Conservation (phyloP, 2,113 vertebrate genomes). For the Callospermophilus lateralis region DNA sequence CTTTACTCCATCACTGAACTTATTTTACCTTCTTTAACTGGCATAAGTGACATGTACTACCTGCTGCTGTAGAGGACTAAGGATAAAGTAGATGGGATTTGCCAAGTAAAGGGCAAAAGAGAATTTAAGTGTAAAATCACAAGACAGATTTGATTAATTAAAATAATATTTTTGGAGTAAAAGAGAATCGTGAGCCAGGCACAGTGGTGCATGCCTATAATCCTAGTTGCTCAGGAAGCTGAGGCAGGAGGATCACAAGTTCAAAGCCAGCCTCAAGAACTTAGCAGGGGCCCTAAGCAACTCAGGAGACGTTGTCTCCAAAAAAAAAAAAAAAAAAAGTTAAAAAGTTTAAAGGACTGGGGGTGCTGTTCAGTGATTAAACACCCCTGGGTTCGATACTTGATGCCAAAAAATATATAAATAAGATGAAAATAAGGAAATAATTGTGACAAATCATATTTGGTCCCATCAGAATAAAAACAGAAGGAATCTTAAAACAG, state of each 20-base stretch:
- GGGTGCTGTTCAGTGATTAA: no score
- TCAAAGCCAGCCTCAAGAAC: no score
- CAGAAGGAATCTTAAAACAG: background rate
- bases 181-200: background rate
- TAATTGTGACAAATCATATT: background rate
- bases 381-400: no score
- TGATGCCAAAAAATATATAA: no score
- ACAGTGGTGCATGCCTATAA: no score
- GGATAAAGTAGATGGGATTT: background rate
- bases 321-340: no score
- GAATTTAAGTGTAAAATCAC: background rate
- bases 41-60: background rate
- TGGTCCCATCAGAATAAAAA: conserved; percentile 23
- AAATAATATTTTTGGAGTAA: conserved; percentile 7
- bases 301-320: no score
- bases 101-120: background rate
- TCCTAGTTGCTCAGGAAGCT: no score
- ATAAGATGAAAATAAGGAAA: no score
- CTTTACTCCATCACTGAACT: background rate
- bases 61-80: background rate
- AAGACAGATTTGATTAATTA: background rate
- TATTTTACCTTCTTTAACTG: background rate
- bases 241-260: no score
- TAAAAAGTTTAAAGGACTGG: no score
- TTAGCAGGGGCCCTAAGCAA: no score